A percentile compares a stretch with the other conserved stretches of the same genome.
Evolutionary conservation across 2,888 invertebrate genomes (phyloP).

Genomic region (Tipula vernalis): DNA sequence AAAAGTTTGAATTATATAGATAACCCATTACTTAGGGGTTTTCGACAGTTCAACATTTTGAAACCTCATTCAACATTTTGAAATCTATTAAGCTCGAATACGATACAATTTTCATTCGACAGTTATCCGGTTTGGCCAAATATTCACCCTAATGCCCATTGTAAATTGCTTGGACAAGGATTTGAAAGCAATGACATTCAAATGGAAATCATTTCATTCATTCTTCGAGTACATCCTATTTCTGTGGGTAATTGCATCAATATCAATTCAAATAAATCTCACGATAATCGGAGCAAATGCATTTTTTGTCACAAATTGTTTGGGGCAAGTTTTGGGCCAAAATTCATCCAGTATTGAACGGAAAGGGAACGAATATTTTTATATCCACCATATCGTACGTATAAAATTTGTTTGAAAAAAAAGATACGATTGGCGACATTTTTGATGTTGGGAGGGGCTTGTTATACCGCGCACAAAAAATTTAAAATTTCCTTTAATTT

Average conservation of each 20-base stretch:
- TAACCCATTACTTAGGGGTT: no score
- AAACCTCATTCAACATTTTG: no score
- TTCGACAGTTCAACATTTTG: no score
- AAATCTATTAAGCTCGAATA: no score
- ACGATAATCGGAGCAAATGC: background rate
- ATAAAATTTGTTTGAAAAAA: background rate
- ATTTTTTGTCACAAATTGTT: background rate
- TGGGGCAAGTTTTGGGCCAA: background rate
- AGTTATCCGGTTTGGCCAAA: background rate
- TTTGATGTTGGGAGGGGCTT: background rate
- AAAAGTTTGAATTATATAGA: no score
- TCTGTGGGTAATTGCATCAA: background rate
- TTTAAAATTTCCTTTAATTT: background rate
- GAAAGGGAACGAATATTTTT: background rate
- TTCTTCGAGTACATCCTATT: background rate
- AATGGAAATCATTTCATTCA: background rate
- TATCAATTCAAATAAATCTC: background rate
- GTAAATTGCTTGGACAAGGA: background rate
- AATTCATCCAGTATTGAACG: background rate
- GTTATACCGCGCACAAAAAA: background rate
- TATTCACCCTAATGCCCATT: background rate
- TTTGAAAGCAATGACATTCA: background rate
- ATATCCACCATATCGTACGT: background rate
- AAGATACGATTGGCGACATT: background rate
- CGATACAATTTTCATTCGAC: background rate